A percentile compares a stretch with the other conserved stretches of the same genome.
Evolutionary conservation across 30 jellyfish, hydroid and myxozoan genomes (phyloP).

Genomic region (Aurelia sp.): DNA sequence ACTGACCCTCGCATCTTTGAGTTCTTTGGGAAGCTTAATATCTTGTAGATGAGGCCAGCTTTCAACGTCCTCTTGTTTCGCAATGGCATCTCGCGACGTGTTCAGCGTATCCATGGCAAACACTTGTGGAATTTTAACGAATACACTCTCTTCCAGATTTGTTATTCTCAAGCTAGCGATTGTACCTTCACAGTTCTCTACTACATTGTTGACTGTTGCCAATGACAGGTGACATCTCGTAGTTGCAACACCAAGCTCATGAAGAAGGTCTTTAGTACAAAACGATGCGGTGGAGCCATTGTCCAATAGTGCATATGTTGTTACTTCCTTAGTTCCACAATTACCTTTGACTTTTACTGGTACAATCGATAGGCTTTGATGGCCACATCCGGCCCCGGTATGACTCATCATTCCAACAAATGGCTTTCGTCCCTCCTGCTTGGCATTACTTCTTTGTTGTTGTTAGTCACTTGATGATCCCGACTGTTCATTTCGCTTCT

Average conservation of each 20-base stretch:
- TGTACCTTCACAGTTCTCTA: not conserved
- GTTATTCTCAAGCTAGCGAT: constrained; percentile 16
- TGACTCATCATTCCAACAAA: constrained; percentile 35
- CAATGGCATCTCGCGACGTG: constrained; percentile 5
- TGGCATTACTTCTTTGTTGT: not conserved
- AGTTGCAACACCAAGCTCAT: constrained; percentile 6
- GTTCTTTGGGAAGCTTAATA: not conserved
- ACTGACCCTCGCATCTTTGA: constrained; percentile 4
- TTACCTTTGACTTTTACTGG: constrained; percentile 42
- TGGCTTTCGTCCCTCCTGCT: not conserved
- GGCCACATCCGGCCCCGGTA: constrained; percentile 50
- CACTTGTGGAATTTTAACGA: not conserved
- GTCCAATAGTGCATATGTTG: constrained; percentile 68
- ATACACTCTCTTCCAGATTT: constrained; percentile 8
- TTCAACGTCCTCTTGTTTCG: constrained; percentile 9
- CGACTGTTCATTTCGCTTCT: constrained; percentile 6
- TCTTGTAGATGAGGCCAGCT: constrained; percentile 18
- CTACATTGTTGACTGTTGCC: constrained; percentile 20
- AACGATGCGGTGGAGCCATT: constrained; percentile 69
- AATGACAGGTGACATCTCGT: constrained; percentile 14
- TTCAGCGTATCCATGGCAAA: not conserved
- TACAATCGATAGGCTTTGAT: constrained; percentile 26
- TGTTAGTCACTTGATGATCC: not conserved
- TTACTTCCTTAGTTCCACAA: not conserved
- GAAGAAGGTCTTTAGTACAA: constrained; percentile 15